Conservation (phyloP, 2,797 vertebrate species). For the Crocidura indochinensis region DNA sequence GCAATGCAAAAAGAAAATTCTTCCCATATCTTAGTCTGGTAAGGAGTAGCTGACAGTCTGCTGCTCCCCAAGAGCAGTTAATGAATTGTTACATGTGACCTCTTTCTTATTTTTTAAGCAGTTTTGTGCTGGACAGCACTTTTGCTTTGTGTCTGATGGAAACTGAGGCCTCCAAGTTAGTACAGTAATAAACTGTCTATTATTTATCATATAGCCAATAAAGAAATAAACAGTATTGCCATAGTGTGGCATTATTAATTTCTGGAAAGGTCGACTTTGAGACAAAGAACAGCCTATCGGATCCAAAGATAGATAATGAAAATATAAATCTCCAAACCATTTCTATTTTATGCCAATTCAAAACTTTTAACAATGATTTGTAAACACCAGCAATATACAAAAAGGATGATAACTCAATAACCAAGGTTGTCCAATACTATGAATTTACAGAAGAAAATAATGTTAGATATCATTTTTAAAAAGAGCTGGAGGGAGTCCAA, state of each 20-base stretch:
- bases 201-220: conserved; percentile 12
- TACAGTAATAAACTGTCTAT: neutral
- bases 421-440: neutral
- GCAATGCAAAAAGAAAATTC: no score
- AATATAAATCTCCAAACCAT: neutral
- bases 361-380: conserved; percentile 1
- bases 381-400: neutral
- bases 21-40: conserved; percentile 1
- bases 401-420: neutral
- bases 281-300: neutral
- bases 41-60: neutral
- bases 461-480: no score
- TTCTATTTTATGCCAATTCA: neutral
- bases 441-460: no score
- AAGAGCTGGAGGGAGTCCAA: no score
- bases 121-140: neutral
- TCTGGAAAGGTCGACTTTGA: conserved; percentile 41
- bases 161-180: neutral
- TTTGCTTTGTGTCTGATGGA: conserved; percentile 9
- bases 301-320: neutral
- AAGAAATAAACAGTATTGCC: neutral
- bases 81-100: neutral
- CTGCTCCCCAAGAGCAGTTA: neutral
- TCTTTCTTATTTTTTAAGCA: neutral
- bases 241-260: neutral